These are phyloP conservation scores for Quadriops clusia DNA, from an alignment of 2,888 invertebrate genomes.

Conservation along the genomic window DNA sequence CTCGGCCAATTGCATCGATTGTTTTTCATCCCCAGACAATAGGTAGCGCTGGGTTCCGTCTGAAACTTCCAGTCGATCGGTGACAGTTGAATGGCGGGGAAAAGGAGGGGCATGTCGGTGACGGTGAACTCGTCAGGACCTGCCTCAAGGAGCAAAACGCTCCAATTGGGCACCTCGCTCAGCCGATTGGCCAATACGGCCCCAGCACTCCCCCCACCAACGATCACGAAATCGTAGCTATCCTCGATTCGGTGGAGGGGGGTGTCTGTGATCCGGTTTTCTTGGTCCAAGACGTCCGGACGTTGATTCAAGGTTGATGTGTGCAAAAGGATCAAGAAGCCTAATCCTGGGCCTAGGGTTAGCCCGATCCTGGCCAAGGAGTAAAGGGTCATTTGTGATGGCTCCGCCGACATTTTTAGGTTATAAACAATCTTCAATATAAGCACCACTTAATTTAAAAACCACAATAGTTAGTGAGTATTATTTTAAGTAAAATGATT, in stretches of 20 bases:
- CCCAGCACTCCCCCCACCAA: conserved; percentile 76
- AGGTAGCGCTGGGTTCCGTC: conserved; percentile 57
- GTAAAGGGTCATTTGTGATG: conserved; percentile 36
- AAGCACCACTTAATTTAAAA: too few relatives aligned
- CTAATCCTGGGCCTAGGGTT: conserved; percentile 52
- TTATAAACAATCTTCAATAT: too few relatives aligned
- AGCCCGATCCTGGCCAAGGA: conserved; percentile 54
- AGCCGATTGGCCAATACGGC: conserved; percentile 67
- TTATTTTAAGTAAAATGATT: too few relatives aligned
- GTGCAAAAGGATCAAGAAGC: conserved; percentile 51
- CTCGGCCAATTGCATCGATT: conserved; percentile 63
- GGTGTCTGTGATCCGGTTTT: conserved; percentile 48
- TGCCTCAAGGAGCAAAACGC: conserved; percentile 66
- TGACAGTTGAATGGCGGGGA: conserved; percentile 59
- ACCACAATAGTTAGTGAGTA: too few relatives aligned
- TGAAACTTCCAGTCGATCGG: conserved; percentile 73
- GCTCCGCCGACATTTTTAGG: too few relatives aligned
- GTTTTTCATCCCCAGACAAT: conserved; percentile 56
- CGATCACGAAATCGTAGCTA: conserved; percentile 66
- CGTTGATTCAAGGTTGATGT: conserved; percentile 51
- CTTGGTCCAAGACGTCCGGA: conserved; percentile 58
- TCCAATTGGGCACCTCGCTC: conserved; percentile 61
- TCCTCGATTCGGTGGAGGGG: conserved; percentile 42
- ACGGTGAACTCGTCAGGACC: conserved; percentile 60
- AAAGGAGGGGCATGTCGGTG: conserved; percentile 60